Conservation (phyloP, 2,113 vertebrate species). For the Daphoenositta chrysoptera region DNA sequence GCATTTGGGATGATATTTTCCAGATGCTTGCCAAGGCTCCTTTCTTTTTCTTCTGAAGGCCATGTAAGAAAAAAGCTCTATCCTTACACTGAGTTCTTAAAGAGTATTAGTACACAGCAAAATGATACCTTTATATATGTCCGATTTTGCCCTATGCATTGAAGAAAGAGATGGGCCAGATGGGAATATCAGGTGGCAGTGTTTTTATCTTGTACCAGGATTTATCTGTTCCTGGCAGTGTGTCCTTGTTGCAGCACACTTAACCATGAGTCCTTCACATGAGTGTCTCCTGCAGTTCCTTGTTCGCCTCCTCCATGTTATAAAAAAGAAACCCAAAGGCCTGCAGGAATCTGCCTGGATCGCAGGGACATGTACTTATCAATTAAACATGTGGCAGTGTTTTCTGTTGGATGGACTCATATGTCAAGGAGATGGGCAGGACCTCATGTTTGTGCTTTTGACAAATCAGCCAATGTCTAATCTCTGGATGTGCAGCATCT, state of each 20-base stretch:
- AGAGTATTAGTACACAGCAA: neutral
- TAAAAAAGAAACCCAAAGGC: neutral
- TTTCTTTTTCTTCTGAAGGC: neutral
- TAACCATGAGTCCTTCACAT: conserved; percentile 30
- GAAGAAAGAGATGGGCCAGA: neutral
- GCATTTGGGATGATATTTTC: neutral
- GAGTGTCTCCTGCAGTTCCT: neutral
- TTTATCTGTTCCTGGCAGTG: neutral
- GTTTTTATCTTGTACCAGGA: neutral
- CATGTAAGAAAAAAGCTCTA: neutral
- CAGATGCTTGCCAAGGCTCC: neutral
- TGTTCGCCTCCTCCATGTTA: neutral
- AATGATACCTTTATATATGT: neutral
- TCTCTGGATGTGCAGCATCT: conserved; percentile 79
- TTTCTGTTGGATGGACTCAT: conserved; percentile 76
- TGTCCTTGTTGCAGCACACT: conserved; percentile 34
- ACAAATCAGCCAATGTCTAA: conserved; percentile 91
- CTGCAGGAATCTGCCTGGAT: conserved; percentile 37
- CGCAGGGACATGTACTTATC: conserved; percentile 69
- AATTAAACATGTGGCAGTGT: conserved; percentile 78
- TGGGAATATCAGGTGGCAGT: neutral
- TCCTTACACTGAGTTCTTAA: neutral
- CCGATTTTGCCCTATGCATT: neutral
- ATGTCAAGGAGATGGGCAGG: conserved; percentile 84
- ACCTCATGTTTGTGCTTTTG: conserved; percentile 84